Conservation (phyloP, 2,888 invertebrate genomes). For the Drosophila barbarae region DNA sequence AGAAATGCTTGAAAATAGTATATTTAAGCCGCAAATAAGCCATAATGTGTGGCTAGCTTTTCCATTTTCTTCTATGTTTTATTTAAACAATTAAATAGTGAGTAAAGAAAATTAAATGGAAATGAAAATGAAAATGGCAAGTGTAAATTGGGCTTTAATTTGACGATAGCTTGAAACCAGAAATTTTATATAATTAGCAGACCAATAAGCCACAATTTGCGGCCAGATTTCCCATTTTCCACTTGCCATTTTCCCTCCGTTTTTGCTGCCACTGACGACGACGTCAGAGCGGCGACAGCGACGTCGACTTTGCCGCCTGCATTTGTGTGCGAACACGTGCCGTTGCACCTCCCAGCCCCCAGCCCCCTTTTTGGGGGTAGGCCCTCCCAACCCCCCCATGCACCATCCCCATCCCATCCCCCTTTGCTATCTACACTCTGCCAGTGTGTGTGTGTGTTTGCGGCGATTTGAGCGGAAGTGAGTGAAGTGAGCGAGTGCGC, state of each 20-base stretch:
- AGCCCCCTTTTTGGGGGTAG: slow-evolving; percentile 5
- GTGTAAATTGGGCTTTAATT: slow-evolving; percentile 8
- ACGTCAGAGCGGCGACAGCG: slow-evolving; percentile 51
- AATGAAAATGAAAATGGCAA: slow-evolving; percentile 1
- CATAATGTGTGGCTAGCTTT: background rate
- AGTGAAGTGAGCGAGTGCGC: slow-evolving; percentile 56
- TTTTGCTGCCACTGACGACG: slow-evolving; percentile 42
- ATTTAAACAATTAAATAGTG: background rate
- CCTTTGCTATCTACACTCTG: background rate
- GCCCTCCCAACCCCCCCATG: background rate
- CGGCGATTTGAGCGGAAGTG: slow-evolving; percentile 64
- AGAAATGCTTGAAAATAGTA: background rate
- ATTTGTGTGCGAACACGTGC: slow-evolving; percentile 76
- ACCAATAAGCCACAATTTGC: slow-evolving; percentile 25
- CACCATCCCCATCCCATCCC: slow-evolving; percentile 7
- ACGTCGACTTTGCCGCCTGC: slow-evolving; percentile 58
- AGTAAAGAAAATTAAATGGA: background rate
- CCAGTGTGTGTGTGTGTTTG: slow-evolving; percentile 28
- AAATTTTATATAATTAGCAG: slow-evolving; percentile 16
- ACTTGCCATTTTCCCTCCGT: slow-evolving; percentile 41
- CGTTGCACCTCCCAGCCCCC: slow-evolving; percentile 54
- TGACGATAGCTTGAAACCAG: slow-evolving; percentile 1
- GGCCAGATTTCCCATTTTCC: slow-evolving; percentile 22
- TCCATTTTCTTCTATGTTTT: background rate
- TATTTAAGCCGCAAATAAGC: background rate